These are phyloP conservation scores for Drosophila insularis DNA, from an alignment of 1,140 invertebrate species.

Conservation along the genomic window DNA sequence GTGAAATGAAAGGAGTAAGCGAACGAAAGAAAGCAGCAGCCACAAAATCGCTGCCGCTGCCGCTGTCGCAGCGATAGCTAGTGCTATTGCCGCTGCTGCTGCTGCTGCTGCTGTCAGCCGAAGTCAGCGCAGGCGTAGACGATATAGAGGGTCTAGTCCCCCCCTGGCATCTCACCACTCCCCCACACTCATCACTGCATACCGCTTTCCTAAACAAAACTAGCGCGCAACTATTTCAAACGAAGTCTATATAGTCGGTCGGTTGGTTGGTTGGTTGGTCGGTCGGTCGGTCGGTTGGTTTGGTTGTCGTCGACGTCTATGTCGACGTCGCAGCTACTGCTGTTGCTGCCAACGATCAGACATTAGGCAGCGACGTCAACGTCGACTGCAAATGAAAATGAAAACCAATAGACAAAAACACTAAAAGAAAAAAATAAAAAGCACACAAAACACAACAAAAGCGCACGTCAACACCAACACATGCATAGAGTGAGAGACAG, in stretches of 20 bases:
- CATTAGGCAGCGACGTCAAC: constrained; percentile 43
- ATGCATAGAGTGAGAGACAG: constrained; percentile 37
- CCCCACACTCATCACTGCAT: neutral
- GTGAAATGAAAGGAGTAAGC: constrained; percentile 83
- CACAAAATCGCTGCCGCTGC: constrained; percentile 60
- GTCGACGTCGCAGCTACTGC: neutral
- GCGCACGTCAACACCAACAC: constrained; percentile 38
- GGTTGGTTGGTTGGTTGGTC: neutral
- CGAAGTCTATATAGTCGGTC: constrained; percentile 10
- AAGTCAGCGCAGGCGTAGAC: constrained; percentile 49
- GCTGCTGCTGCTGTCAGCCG: constrained; percentile 21
- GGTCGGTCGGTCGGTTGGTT: neutral
- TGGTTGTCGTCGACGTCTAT: constrained; percentile 1
- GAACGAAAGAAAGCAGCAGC: constrained; percentile 82
- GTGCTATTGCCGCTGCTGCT: constrained; percentile 30
- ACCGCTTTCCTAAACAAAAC: constrained; percentile 34
- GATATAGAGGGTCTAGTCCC: constrained; percentile 16
- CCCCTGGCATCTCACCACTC: constrained; percentile 5
- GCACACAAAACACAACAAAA: constrained; percentile 34
- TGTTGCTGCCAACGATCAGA: constrained; percentile 44
- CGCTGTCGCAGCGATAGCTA: constrained; percentile 28
- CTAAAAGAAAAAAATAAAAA: constrained; percentile 19
- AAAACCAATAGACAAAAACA: constrained; percentile 77
- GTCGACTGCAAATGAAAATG: constrained; percentile 75
- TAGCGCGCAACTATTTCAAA: constrained; percentile 50